These are phyloP conservation scores for Orcinus orca DNA, from an alignment of 2,113 vertebrate genomes.

Conservation along the genomic window DNA sequence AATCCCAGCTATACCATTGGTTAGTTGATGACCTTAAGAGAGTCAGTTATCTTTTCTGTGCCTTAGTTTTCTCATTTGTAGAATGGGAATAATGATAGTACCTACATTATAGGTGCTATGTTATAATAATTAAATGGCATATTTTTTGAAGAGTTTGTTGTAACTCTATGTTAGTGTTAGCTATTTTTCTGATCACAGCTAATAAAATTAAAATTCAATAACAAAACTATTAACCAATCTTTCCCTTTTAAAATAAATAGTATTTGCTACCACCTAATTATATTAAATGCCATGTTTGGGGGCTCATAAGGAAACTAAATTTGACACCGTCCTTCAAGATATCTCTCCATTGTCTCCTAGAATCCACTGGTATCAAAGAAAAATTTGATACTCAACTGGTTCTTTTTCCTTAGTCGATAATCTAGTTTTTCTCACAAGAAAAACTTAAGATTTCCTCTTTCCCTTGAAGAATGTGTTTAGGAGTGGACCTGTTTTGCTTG, in stretches of 20 bases:
- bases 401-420: slow-evolving; percentile 3
- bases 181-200: neutral
- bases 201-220: slow-evolving; percentile 35
- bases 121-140: neutral
- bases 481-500: neutral
- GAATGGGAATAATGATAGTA: fast-evolving
- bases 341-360: neutral
- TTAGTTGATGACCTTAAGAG: neutral
- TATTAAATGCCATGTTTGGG: neutral
- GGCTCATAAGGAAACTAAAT: neutral
- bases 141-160: neutral
- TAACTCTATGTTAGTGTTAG: neutral
- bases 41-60: neutral
- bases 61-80: neutral
- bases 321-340: neutral
- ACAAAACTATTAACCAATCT: neutral
- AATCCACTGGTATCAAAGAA: neutral
- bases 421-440: neutral
- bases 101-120: neutral
- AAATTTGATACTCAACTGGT: neutral
- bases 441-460: neutral
- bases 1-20: neutral
- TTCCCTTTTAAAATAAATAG: neutral
- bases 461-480: neutral
- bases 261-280: neutral